phyloP scores from a whole-genome alignment of 37 sponge, comb jelly and placozoan species.

The Cladorhizidae sp. region DNA sequence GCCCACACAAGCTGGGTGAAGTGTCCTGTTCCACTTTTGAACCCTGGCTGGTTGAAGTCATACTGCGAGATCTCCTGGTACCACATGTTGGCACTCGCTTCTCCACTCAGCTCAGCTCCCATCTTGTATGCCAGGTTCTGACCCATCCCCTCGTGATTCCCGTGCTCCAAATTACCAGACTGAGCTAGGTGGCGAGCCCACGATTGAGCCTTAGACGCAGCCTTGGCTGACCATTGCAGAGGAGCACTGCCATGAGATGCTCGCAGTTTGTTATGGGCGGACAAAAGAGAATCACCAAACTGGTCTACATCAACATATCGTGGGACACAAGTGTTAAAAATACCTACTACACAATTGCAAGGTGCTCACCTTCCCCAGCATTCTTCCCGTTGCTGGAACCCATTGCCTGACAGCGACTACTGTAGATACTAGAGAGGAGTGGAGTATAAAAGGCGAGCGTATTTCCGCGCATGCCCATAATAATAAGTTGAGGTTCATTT shows the following conservation, averaged over 20 bases:
- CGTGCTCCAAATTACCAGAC: constrained; percentile 63
- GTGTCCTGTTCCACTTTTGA: constrained; percentile 81
- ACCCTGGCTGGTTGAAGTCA: constrained; percentile 71
- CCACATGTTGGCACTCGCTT: constrained; percentile 71
- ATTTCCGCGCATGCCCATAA: too few species aligned
- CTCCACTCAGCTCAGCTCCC: constrained; percentile 58
- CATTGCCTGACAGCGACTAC: too few species aligned
- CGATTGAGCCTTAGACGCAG: constrained; percentile 61
- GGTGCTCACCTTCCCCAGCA: too few species aligned
- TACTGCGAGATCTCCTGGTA: constrained; percentile 85
- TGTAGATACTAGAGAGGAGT: too few species aligned
- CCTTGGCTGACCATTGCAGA: constrained; percentile 59
- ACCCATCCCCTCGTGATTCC: constrained; percentile 76
- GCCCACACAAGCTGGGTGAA: constrained; percentile 95
- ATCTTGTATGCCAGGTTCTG: constrained; percentile 77
- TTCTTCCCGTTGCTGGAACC: too few species aligned
- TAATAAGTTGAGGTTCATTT: too few species aligned
- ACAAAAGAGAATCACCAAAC: constrained; percentile 58
- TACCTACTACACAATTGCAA: too few species aligned
- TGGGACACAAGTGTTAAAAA: too few species aligned
- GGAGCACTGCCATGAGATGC: constrained; percentile 73
- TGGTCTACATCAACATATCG: too few species aligned
- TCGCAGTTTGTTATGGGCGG: constrained; percentile 74
- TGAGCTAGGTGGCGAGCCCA: constrained; percentile 86
- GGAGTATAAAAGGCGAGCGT: too few species aligned